These are phyloP conservation scores for Antheraea pernyi DNA, from an alignment of 1,140 invertebrate species.

Conservation along the genomic window DNA sequence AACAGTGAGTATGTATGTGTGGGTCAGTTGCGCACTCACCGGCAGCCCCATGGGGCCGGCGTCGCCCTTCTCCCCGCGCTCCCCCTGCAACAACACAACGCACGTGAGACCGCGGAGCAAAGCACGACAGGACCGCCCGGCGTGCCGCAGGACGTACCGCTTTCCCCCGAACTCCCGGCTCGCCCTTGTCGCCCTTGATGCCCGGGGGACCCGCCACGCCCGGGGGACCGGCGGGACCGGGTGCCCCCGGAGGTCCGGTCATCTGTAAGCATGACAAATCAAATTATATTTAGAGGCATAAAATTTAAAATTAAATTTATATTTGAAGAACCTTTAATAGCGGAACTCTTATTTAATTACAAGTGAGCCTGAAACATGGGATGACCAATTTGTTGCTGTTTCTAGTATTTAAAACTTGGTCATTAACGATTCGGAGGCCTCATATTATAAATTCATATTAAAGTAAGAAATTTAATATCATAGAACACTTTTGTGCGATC, in stretches of 20 bases:
- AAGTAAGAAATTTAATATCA: no score
- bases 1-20: no score
- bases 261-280: constrained; percentile 42
- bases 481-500: no score
- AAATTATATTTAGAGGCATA: background rate
- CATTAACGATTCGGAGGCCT: no score
- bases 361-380: no score
- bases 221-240: constrained; percentile 86
- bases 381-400: no score
- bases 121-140: background rate
- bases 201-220: constrained; percentile 91
- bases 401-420: no score
- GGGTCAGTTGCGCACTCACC: constrained; percentile 82
- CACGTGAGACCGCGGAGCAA: background rate
- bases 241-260: constrained; percentile 91
- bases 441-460: no score
- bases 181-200: constrained; percentile 93
- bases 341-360: no score
- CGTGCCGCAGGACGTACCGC: constrained; percentile 81
- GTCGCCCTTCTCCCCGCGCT: constrained; percentile 93
- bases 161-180: constrained; percentile 93
- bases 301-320: no score
- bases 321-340: no score
- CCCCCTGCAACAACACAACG: constrained; percentile 82
- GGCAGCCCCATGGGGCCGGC: constrained; percentile 96